Evolutionary conservation across 2,797 vertebrate genomes (phyloP), one percentile per base, ranked within the genome.

Genomic region (Aplochiton taeniatus): DNA sequence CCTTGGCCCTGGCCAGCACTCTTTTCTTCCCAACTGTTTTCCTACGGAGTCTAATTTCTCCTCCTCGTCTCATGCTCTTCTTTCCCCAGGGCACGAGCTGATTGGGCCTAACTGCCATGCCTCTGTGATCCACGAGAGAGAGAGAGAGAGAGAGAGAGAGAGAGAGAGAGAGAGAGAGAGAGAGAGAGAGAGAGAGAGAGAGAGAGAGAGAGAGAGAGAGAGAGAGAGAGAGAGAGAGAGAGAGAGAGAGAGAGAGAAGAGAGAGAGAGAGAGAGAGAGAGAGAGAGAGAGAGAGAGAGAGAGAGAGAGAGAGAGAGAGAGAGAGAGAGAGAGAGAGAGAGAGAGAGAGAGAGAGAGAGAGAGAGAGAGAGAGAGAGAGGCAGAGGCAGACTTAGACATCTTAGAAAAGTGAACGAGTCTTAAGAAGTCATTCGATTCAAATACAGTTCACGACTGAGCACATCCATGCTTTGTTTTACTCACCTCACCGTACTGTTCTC

Each of bases 381-480:
- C n/a, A n/a, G n/a, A n/a, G n/a, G n/a, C n/a, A n/a, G 56, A 55
- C 59, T 62, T 63, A 70, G 80, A 16, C 68, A 76, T 65, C 55
- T 19, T 55, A 51, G 47, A 56, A 66, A 75, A 74, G 53, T 69
- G 68, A n/a, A n/a, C n/a, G n/a, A n/a, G n/a, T n/a, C n/a, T n/a
- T 56, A 16, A 54, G 65, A 57, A 65, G 65, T 60, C 70, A 44
- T 5, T 19, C 58, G 51, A 80, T 83, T 80, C 77, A 72, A 75
- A 85, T 82, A 66, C 69, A 56, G 73, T 82, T 81, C 76, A 81
- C 42, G 69, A 64, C 67, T 49, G 75, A 79, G 41, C 50, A 9
- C 51, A 1, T 14, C 18, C n/a, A 7, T 9, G 49, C 4, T 74
- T 73, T 58, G 54, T 69, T 66, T 76, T 53, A 4, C 11, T 47